These are phyloP conservation scores for Coleophora deauratella DNA, from an alignment of 2,888 invertebrate genomes.

Conservation along the genomic window DNA sequence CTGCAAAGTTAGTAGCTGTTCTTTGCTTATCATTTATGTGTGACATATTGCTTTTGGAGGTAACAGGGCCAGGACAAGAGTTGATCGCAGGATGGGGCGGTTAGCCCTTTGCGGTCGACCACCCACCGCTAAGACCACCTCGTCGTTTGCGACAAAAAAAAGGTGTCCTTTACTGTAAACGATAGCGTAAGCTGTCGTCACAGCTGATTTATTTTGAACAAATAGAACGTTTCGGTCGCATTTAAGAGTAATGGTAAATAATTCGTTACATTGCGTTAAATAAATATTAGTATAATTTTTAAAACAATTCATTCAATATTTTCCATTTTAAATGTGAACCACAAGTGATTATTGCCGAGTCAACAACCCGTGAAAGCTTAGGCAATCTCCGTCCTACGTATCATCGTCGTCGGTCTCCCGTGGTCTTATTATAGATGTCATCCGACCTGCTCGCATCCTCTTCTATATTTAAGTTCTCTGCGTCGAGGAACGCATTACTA, in stretches of 20 bases:
- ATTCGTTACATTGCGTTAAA: no score
- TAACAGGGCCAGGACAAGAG: neutral
- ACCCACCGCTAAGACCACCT: conserved; percentile 43
- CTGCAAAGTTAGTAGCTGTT: no score
- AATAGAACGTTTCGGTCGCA: neutral
- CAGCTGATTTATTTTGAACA: conserved; percentile 21
- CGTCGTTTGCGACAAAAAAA: conserved; percentile 34
- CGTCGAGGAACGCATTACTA: conserved; percentile 19
- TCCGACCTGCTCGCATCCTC: conserved; percentile 69
- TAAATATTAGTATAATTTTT: no score
- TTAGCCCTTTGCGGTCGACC: conserved; percentile 39
- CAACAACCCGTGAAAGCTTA: conserved; percentile 65
- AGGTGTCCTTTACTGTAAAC: conserved; percentile 26
- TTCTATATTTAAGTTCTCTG: conserved; percentile 65
- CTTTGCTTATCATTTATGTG: no score
- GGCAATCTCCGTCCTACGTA: conserved; percentile 41
- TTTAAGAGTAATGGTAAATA: no score
- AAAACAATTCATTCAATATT: no score
- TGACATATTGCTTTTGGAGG: no score
- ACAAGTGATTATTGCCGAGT: conserved; percentile 31
- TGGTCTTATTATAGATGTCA: conserved; percentile 73
- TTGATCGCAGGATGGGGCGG: conserved; percentile 19
- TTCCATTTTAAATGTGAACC: no score
- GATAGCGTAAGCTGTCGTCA: conserved; percentile 26
- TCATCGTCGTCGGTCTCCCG: conserved; percentile 58